Evolutionary conservation across 2,797 vertebrate genomes (phyloP), one percentile per base, ranked within the genome.

Genomic region (Mormyrus proboscirostris): DNA sequence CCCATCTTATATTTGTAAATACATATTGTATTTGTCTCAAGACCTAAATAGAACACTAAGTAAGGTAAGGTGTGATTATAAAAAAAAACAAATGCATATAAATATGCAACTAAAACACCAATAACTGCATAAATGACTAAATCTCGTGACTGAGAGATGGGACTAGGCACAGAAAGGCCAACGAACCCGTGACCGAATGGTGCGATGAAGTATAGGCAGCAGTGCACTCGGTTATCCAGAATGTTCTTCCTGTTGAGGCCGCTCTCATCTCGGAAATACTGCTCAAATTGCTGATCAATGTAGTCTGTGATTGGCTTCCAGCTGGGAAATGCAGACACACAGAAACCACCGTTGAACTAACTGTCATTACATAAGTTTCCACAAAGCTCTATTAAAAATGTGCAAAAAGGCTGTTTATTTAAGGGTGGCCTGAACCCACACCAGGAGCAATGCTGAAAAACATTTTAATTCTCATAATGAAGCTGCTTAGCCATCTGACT

Each of bases 231-330:
- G 95, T 99, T 99, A 94, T 99, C 98, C 92, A 98, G 96, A 92
- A 99, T 99, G 94, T 99, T 99, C 95, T 99, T 99, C 86, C 98
- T 95, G 95, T 99, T 99, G 89, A 99, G 96, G 33, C 98, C 98
- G 0, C 98, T 99, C 94, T 99, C 98, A 0, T 99, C 98, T 14
- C 98, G 97, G 95, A 99, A 99, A 92, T 99, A 99, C 90, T 99
- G 98, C 82, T 99, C 98, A 90, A 99, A 99, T 95, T 99, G 98
- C 94, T 99, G 98, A 93, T 99, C 98, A 14, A 99, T 98, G 88
- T 99, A 99, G 93, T 99, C 98, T 0, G 98, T 99, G 94, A 99
- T 97, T 6, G 98, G 96, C 94, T 98, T 99, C 98, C 98, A 99
- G 94, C 98, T 99, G 91, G 6, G 83, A 65, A 50, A 93, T 57